Evolutionary conservation across 2,888 invertebrate genomes (phyloP).

Genomic region (Syrphus vitripennis): DNA sequence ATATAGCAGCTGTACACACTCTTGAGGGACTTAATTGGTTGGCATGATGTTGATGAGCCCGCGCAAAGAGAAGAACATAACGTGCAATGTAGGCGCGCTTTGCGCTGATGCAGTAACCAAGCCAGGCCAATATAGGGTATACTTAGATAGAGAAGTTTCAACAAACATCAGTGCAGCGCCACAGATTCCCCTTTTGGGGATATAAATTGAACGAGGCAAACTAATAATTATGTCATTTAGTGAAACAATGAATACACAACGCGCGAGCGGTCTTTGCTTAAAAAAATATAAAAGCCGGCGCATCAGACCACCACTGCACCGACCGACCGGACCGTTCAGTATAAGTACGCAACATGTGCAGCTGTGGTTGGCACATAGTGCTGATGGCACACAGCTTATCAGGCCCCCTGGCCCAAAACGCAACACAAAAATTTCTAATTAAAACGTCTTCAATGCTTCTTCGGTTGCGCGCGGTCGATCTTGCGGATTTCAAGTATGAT

Average conservation of each 20-base stretch:
- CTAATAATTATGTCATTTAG: conserved; percentile 71
- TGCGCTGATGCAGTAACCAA: neutral
- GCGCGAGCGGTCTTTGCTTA: conserved; percentile 45
- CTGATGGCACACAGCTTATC: conserved; percentile 10
- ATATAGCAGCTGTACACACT: conserved; percentile 55
- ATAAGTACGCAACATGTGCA: conserved; percentile 43
- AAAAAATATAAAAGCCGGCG: conserved; percentile 50
- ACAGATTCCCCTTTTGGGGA: conserved; percentile 69
- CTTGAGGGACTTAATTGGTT: conserved; percentile 63
- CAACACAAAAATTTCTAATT: conserved; percentile 53
- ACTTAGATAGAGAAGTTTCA: neutral
- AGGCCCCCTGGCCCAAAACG: conserved; percentile 32
- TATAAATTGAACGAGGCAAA: conserved; percentile 70
- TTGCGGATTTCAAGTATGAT: neutral
- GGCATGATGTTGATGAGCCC: conserved; percentile 69
- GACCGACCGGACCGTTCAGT: neutral
- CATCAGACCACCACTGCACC: conserved; percentile 9
- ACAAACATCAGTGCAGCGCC: conserved; percentile 39
- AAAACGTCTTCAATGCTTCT: conserved; percentile 67
- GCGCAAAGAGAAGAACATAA: conserved; percentile 34
- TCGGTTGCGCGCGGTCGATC: neutral
- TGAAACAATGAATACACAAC: conserved; percentile 67
- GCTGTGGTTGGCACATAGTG: conserved; percentile 38
- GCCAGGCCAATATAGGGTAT: neutral
- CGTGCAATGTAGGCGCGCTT: conserved; percentile 56